These are phyloP conservation scores for Troides helena DNA, from an alignment of 2,888 invertebrate species.

Conservation along the genomic window DNA sequence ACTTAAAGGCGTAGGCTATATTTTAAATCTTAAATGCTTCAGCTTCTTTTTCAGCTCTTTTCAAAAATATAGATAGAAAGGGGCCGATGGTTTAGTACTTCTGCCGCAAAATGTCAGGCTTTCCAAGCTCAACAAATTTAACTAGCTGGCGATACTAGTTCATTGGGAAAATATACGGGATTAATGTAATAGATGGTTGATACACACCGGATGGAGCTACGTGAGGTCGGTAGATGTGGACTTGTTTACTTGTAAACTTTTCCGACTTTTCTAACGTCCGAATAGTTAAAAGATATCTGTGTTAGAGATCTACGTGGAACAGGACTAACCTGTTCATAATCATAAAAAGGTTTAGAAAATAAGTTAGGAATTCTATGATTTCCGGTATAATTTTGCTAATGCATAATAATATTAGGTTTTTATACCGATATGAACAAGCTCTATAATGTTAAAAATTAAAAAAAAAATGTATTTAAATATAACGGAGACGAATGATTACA, in stretches of 20 bases:
- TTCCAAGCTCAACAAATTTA: constrained; percentile 62
- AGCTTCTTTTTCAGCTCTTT: no score
- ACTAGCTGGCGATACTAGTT: constrained; percentile 43
- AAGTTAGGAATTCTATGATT: not conserved
- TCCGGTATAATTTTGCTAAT: no score
- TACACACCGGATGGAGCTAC: constrained; percentile 48
- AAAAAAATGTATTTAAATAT: no score
- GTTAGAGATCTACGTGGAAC: constrained; percentile 33
- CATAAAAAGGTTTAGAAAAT: not conserved
- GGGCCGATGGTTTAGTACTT: constrained; percentile 40
- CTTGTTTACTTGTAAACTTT: constrained; percentile 38
- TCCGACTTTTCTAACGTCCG: constrained; percentile 48
- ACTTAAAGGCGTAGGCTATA: no score
- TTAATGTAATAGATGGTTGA: constrained; percentile 46
- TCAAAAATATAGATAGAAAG: not conserved
- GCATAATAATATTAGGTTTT: no score
- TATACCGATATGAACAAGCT: no score
- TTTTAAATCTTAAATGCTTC: no score
- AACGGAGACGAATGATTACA: no score
- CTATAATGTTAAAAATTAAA: no score
- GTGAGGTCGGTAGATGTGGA: constrained; percentile 35
- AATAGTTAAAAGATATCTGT: constrained; percentile 26
- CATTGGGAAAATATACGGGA: constrained; percentile 50
- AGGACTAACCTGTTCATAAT: not conserved
- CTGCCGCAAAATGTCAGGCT: constrained; percentile 43